phyloP scores from a whole-genome alignment of 2,797 vertebrate species.

The Phoeniculus purpureus region DNA sequence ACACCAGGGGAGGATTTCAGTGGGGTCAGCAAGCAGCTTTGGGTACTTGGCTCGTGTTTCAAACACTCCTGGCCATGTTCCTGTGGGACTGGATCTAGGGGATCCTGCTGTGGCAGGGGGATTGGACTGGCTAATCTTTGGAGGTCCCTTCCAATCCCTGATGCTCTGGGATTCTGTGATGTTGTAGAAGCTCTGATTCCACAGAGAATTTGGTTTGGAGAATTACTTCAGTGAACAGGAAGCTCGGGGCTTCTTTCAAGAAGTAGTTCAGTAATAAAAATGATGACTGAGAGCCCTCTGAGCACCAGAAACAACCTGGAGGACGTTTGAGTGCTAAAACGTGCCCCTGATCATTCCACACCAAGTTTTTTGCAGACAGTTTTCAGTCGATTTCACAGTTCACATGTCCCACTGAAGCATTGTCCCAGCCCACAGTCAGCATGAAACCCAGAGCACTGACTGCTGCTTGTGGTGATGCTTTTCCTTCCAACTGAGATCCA shows the following conservation, averaged over 20 bases:
- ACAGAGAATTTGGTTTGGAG: no score
- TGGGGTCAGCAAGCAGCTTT: neutral
- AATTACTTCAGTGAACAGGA: neutral
- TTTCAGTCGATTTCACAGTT: neutral
- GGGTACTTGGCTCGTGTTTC: neutral
- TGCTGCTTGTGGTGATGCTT: neutral
- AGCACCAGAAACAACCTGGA: neutral
- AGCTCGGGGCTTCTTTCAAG: neutral
- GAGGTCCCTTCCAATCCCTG: no score
- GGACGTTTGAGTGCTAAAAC: neutral
- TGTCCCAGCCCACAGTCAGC: neutral
- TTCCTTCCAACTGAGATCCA: neutral
- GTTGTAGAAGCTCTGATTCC: neutral
- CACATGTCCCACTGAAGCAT: neutral
- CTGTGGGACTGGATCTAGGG: no score
- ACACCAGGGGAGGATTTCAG: neutral
- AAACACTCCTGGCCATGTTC: no score
- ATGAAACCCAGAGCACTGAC: neutral
- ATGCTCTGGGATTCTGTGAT: no score
- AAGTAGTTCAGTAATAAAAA: neutral
- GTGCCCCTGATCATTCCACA: neutral
- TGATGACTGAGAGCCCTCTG: neutral
- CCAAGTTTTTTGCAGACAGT: neutral
- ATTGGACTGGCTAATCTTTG: no score
- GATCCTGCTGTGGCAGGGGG: no score